These are phyloP conservation scores for Pomacea maculata DNA, from an alignment of 1,140 invertebrate genomes.

Conservation along the genomic window DNA sequence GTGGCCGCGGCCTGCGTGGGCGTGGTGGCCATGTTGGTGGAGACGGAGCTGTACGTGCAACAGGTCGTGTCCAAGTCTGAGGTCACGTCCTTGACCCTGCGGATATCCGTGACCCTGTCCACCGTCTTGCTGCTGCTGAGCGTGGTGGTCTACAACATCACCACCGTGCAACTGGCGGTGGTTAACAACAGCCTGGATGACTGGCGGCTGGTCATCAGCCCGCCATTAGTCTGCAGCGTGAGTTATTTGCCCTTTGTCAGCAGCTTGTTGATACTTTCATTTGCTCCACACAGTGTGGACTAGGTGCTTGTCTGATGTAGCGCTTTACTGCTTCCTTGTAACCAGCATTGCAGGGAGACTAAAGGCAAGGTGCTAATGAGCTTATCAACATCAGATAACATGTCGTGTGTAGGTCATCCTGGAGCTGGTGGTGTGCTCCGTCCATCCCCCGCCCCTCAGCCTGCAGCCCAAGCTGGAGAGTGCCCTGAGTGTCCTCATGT, in stretches of 20 bases:
- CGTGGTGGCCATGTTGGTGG: slow-evolving; percentile 58
- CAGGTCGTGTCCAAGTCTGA: slow-evolving; percentile 32
- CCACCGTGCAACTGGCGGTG: slow-evolving; percentile 57
- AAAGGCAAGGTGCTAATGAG: neutral
- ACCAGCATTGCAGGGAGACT: too few species aligned
- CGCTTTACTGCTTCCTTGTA: too few species aligned
- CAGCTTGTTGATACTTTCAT: too few species aligned
- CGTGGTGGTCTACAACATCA: slow-evolving; percentile 53
- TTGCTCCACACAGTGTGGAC: too few species aligned
- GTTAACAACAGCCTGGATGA: slow-evolving; percentile 63
- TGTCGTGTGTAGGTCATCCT: slow-evolving; percentile 11
- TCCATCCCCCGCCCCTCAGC: slow-evolving; percentile 53
- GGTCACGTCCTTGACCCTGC: slow-evolving; percentile 49
- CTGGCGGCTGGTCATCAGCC: slow-evolving; percentile 55
- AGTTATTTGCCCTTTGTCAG: slow-evolving; percentile 59
- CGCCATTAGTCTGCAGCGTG: slow-evolving; percentile 55
- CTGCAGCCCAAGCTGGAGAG: slow-evolving; percentile 51
- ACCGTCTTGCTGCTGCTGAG: slow-evolving; percentile 56
- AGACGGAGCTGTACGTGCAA: slow-evolving; percentile 53
- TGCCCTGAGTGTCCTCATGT: slow-evolving; percentile 62
- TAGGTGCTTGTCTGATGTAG: too few species aligned
- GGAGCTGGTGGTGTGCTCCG: slow-evolving; percentile 50
- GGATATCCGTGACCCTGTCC: slow-evolving; percentile 52
- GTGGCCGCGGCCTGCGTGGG: slow-evolving; percentile 51
- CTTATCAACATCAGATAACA: neutral